phyloP scores from a whole-genome alignment of 1,140 invertebrate genomes.

The Radopholus similis region DNA sequence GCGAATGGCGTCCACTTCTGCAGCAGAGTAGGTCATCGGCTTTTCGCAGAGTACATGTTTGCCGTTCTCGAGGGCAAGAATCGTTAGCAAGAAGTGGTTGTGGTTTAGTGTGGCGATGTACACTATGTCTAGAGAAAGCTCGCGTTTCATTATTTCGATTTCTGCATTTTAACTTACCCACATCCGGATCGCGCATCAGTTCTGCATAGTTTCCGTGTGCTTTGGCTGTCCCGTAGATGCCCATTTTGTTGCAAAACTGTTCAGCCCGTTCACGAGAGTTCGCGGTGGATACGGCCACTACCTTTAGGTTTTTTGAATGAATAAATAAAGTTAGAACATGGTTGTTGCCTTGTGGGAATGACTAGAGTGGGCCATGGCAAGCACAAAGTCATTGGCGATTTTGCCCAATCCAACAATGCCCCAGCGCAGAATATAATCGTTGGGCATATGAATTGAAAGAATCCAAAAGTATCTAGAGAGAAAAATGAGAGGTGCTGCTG shows the following conservation, averaged over 20 bases:
- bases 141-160: background rate
- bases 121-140: background rate
- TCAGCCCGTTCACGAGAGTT: background rate
- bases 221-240: background rate
- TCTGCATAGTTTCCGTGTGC: background rate
- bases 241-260: background rate
- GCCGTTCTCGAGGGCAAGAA: background rate
- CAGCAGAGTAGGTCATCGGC: background rate
- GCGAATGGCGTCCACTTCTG: background rate
- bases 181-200: background rate
- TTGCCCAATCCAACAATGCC: constrained; percentile 1
- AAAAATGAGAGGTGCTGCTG: too few species aligned
- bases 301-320: too few species aligned
- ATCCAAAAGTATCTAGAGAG: background rate
- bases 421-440: background rate
- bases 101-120: background rate
- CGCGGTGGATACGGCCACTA: background rate
- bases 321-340: background rate
- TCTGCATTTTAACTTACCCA: background rate
- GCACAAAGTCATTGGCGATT: background rate
- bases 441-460: background rate
- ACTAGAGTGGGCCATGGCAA: background rate
- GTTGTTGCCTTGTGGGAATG: background rate
- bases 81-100: background rate
- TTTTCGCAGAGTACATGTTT: background rate